Base-by-base conservation (phyloP, 2,113 vertebrate genomes). In the Orthonyx spaldingii region DNA sequence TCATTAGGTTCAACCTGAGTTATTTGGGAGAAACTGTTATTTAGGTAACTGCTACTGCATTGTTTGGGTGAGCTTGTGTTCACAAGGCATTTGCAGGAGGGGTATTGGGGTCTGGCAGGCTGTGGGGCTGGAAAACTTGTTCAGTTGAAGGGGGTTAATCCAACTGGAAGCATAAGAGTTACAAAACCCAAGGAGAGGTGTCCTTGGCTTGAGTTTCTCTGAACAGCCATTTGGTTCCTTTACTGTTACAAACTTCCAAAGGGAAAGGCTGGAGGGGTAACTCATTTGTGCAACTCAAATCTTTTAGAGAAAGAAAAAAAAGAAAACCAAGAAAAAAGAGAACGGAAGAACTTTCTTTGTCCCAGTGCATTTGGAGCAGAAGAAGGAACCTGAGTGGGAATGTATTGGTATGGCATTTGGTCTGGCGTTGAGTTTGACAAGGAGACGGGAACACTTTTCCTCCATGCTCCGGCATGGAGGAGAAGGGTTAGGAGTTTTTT, bases 1-100 rank as follows among this genome's bases (percentile, higher is more conserved):
- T 95, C 97, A 95, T 97, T 96, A 96, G n/a, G 57, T 94, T 96
- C 78, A 70, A 90, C 59, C 53, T 39, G 78, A 69, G 93, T 91
- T 77, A 69, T 63, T 85, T 92, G 68, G 41, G 94, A 68, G 30
- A 28, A 94, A 76, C 37, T 55, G 32, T 41, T 90, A 52, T 50
- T 95, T 61, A 70, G 77, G 57, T 85, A 92, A 87, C 83, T 93
- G 90, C 76, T 41, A 44, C 81, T 76, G 84, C 6, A 0, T 13
- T 89, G 50, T 87, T 94, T 84, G 81, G 50, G 49, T 81, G 87
- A 95, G 81, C 11, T n/a, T 16, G 27, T 16, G 27, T 8, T 49
- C 22, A 24, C 66, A 49, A 69, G 42, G n/a, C 6, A 10, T 39
- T 83, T 66, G 37, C 1, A 4, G 56, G 28, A 37, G 10, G 32